Evolutionary conservation across 2,888 invertebrate genomes (phyloP).

Genomic region (Macrophya alboannulata): DNA sequence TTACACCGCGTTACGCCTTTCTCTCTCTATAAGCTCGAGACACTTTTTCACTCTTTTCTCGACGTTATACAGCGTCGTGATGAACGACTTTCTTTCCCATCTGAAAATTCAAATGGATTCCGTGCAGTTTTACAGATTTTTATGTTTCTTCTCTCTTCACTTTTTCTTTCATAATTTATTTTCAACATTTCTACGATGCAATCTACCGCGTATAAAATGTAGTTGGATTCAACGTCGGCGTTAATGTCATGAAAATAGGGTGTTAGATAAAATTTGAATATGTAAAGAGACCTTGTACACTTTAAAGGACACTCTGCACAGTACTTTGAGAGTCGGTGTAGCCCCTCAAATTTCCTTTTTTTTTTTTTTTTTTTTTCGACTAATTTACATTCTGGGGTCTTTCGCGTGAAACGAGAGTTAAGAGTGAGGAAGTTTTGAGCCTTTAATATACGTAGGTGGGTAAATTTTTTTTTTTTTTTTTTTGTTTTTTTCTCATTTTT

Average conservation of each 20-base stretch:
- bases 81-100: conserved; percentile 9
- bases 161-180: background rate
- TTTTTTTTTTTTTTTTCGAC: conserved; percentile 27
- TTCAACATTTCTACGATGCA: background rate
- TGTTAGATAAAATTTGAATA: conserved; percentile 50
- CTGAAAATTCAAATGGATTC: background rate
- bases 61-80: background rate
- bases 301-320: conserved; percentile 15
- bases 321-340: background rate
- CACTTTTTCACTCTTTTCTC: conserved; percentile 19
- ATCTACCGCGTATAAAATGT: background rate
- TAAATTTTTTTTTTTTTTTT: background rate
- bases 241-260: conserved; percentile 34
- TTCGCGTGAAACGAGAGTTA: background rate
- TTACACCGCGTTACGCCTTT: conserved; percentile 26
- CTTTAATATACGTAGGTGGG: conserved; percentile 12
- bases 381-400: conserved; percentile 29
- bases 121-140: background rate
- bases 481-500: background rate
- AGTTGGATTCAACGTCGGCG: background rate
- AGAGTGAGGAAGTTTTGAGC: conserved; percentile 18
- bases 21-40: background rate
- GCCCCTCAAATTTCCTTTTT: background rate
- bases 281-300: conserved; percentile 10
- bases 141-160: background rate